A percentile compares a stretch with the other conserved stretches of the same genome.
These are phyloP conservation scores for Siniperca obscura DNA, from an alignment of 2,797 vertebrate genomes.

Conservation along the genomic window DNA sequence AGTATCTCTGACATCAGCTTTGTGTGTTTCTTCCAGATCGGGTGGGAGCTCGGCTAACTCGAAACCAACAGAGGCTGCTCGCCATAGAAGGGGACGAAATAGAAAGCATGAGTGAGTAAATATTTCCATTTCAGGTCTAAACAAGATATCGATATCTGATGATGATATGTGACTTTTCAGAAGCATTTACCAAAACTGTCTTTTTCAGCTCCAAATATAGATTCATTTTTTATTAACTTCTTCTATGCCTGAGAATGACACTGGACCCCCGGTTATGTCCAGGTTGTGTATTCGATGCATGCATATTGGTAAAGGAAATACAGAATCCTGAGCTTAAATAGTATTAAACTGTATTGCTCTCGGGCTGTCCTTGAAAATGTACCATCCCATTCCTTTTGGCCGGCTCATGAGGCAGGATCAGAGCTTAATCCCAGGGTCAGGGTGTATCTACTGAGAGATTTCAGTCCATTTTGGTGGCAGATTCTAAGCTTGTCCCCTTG, in stretches of 20 bases:
- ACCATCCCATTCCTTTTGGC: constrained; percentile 21
- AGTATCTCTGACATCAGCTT: background rate
- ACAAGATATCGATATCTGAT: background rate
- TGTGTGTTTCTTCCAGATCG: constrained; percentile 81
- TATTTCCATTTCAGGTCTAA: background rate
- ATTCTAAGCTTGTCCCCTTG: constrained; percentile 34
- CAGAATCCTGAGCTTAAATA: background rate
- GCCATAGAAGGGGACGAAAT: constrained; percentile 83
- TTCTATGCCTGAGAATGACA: background rate
- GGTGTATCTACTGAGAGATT: constrained; percentile 41
- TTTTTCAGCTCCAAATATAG: background rate
- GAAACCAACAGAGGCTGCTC: constrained; percentile 80
- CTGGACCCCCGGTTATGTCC: background rate
- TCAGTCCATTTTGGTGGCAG: constrained; percentile 41
- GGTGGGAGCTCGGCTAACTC: constrained; percentile 70
- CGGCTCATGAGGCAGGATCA: constrained; percentile 40
- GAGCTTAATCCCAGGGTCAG: constrained; percentile 52
- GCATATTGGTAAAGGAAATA: background rate
- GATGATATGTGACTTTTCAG: background rate
- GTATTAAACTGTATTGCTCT: background rate
- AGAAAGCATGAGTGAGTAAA: constrained; percentile 91
- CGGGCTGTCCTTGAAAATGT: constrained; percentile 30
- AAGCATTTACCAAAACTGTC: background rate
- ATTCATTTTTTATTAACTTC: background rate
- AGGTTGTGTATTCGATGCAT: background rate